Evolutionary conservation across 2,888 invertebrate genomes (phyloP).

Genomic region (Tuta absoluta): DNA sequence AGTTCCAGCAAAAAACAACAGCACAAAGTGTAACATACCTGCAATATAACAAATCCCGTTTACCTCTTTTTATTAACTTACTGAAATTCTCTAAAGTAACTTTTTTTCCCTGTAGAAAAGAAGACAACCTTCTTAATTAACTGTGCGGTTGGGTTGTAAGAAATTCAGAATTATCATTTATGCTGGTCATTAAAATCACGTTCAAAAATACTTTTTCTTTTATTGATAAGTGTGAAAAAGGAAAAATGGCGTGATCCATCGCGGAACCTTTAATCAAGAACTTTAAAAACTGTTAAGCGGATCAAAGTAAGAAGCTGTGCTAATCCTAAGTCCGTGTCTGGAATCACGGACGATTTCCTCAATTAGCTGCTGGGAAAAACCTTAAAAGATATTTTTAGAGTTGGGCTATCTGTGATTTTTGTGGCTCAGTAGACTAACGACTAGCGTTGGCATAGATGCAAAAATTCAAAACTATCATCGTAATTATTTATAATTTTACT

Average conservation of each 20-base stretch:
- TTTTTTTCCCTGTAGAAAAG: too few relatives aligned
- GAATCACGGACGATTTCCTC: conserved; percentile 51
- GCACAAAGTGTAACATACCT: too few relatives aligned
- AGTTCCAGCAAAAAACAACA: too few relatives aligned
- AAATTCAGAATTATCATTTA: not conserved
- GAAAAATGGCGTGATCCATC: not conserved
- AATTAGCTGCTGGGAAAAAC: conserved; percentile 50
- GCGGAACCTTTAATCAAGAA: conserved; percentile 8
- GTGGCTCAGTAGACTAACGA: conserved; percentile 1
- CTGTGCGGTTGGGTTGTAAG: too few relatives aligned
- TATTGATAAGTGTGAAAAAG: not conserved
- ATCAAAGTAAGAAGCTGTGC: conserved; percentile 37
- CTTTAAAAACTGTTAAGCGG: conserved; percentile 47
- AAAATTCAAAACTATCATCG: too few relatives aligned
- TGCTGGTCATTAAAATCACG: not conserved
- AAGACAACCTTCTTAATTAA: too few relatives aligned
- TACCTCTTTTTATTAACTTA: too few relatives aligned
- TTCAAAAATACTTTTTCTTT: conserved; percentile 2
- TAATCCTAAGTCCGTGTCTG: conserved; percentile 48
- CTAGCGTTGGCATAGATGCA: not conserved
- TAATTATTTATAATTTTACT: too few relatives aligned
- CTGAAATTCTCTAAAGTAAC: too few relatives aligned
- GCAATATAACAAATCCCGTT: too few relatives aligned
- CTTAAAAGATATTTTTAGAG: conserved; percentile 36
- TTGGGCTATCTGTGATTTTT: conserved; percentile 21